These are phyloP conservation scores for Parthenolecanium corni DNA, from an alignment of 2,888 invertebrate genomes.

Conservation along the genomic window DNA sequence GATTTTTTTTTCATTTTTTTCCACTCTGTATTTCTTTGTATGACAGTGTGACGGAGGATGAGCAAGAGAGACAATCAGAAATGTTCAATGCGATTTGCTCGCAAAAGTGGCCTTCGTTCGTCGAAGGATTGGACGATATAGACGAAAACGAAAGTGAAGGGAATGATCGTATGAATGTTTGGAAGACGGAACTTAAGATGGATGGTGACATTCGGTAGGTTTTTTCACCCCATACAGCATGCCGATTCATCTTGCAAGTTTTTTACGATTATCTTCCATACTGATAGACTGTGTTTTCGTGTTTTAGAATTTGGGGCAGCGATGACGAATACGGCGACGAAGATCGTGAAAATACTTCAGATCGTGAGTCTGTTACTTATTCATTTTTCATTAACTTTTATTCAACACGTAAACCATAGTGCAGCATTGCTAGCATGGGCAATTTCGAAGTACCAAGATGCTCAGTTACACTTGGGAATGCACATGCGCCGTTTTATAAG, in stretches of 20 bases:
- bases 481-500: too few species aligned
- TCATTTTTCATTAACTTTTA: background rate
- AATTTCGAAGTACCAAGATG: too few species aligned
- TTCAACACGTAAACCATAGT: too few species aligned
- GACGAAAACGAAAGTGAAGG: background rate
- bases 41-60: conserved; percentile 31
- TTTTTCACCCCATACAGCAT: too few species aligned
- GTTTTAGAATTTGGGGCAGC: conserved; percentile 12
- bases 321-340: conserved; percentile 21
- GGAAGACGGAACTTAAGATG: too few species aligned
- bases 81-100: conserved; percentile 51
- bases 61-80: conserved; percentile 43
- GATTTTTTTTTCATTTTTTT: background rate
- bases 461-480: too few species aligned
- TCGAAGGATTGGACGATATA: conserved; percentile 5
- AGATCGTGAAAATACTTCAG: background rate
- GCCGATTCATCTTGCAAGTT: too few species aligned
- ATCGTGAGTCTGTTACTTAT: conserved; percentile 5
- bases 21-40: background rate
- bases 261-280: too few species aligned
- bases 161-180: too few species aligned
- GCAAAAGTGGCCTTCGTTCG: conserved; percentile 22
- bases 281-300: background rate
- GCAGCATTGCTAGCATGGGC: too few species aligned
- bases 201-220: too few species aligned